Conservation (phyloP, 2,113 vertebrate species). For the Epinephelus moara region DNA sequence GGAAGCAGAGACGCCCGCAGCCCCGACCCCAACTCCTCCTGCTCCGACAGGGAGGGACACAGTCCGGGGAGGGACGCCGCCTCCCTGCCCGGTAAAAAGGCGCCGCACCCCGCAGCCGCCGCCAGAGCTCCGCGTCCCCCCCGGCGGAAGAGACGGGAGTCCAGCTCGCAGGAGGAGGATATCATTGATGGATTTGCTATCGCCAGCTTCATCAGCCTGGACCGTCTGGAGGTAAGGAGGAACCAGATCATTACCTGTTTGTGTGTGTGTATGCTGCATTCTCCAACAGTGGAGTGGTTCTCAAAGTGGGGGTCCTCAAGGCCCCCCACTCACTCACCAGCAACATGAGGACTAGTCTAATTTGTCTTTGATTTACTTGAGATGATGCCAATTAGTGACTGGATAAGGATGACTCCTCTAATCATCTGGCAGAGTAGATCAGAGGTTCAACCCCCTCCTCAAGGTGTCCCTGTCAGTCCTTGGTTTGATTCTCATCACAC, state of each 20-base stretch:
- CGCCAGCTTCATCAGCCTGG: constrained; percentile 93
- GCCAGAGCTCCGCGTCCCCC: constrained; percentile 85
- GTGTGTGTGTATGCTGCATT: constrained; percentile 25
- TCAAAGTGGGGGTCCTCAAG: constrained; percentile 35
- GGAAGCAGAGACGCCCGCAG: constrained; percentile 87
- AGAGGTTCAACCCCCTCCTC: neutral
- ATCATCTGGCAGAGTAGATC: constrained; percentile 25
- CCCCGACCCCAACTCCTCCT: constrained; percentile 90
- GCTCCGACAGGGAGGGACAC: constrained; percentile 89
- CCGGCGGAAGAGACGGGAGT: constrained; percentile 91
- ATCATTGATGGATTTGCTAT: constrained; percentile 98
- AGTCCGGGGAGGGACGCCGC: constrained; percentile 89
- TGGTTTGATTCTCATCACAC: constrained; percentile 12
- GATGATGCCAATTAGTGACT: constrained; percentile 39
- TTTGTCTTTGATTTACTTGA: constrained; percentile 56
- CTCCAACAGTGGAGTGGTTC: constrained; percentile 49
- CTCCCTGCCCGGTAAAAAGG: constrained; percentile 83
- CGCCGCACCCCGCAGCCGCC: constrained; percentile 82
- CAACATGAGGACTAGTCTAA: constrained; percentile 41
- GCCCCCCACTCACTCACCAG: constrained; percentile 22
- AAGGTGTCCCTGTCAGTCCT: neutral
- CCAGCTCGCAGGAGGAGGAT: constrained; percentile 96
- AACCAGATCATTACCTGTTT: constrained; percentile 49
- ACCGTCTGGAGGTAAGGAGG: constrained; percentile 91
- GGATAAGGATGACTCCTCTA: constrained; percentile 16